Evolutionary conservation across 2,888 invertebrate genomes (phyloP).

Genomic region (Trichopria drosophilae): DNA sequence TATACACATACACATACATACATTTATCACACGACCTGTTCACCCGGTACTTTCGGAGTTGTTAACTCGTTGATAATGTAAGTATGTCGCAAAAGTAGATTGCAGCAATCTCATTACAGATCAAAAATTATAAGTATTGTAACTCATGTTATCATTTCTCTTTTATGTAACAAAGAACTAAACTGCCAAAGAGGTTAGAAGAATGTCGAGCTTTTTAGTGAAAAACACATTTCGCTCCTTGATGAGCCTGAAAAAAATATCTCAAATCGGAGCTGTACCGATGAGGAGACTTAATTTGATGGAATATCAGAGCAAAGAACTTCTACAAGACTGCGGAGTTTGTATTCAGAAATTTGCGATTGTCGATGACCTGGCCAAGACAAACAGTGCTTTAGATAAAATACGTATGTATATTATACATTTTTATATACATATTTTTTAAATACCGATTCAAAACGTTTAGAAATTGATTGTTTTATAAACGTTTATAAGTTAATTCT

Average conservation of each 20-base stretch:
- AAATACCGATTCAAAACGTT: no score
- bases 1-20: no score
- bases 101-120: no score
- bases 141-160: no score
- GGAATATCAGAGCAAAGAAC: constrained; percentile 95
- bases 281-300: constrained; percentile 81
- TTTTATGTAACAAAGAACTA: no score
- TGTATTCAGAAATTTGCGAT: constrained; percentile 87
- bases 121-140: no score
- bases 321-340: constrained; percentile 83
- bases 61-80: no score
- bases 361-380: constrained; percentile 70
- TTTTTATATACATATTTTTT: constrained; percentile 29
- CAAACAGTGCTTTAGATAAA: constrained; percentile 62
- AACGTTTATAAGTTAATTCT: no score
- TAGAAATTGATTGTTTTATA: no score
- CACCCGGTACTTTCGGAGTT: no score
- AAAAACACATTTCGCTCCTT: constrained; percentile 35
- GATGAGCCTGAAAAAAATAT: constrained; percentile 39
- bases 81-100: no score
- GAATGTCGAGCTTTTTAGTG: constrained; percentile 49
- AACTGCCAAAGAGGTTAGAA: constrained; percentile 34
- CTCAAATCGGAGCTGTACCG: constrained; percentile 38
- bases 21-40: no score
- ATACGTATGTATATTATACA: constrained; percentile 67